These are phyloP conservation scores for Dryobates pubescens DNA, from an alignment of 2,797 vertebrate genomes.

Conservation along the genomic window DNA sequence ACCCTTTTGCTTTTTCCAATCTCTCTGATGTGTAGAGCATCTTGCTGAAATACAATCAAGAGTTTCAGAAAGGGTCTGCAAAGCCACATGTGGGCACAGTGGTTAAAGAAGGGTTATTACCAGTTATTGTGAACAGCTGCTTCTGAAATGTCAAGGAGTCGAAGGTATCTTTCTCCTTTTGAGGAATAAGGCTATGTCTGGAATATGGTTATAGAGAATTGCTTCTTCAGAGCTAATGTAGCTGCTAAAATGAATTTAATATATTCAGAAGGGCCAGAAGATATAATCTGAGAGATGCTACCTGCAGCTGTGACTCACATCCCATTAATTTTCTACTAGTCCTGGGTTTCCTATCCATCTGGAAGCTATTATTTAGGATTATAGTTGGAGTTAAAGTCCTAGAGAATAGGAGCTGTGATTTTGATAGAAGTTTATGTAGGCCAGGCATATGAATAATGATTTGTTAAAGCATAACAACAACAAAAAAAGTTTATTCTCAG, in stretches of 20 bases:
- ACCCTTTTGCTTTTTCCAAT: background rate
- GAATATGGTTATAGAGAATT: background rate
- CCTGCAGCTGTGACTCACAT: slow-evolving; percentile 43
- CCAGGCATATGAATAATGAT: background rate
- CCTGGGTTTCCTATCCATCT: background rate
- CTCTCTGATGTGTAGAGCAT: background rate
- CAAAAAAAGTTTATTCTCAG: background rate
- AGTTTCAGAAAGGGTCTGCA: background rate
- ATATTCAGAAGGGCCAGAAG: slow-evolving; percentile 25
- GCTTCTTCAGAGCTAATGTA: slow-evolving; percentile 3
- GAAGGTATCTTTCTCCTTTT: background rate
- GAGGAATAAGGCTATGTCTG: background rate
- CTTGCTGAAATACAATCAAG: background rate
- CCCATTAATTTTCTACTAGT: slow-evolving; percentile 21
- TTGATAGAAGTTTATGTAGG: background rate
- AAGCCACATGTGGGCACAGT: background rate
- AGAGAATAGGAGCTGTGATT: background rate
- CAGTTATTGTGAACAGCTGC: background rate
- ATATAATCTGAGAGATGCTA: slow-evolving; percentile 37
- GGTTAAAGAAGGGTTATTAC: background rate
- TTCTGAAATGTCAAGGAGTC: background rate
- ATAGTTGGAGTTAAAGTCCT: background rate
- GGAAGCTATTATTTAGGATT: slow-evolving; percentile 24
- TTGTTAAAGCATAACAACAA: background rate
- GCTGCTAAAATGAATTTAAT: slow-evolving; percentile 40